phyloP scores from a whole-genome alignment of 2,113 vertebrate genomes.

The Gobius niger region DNA sequence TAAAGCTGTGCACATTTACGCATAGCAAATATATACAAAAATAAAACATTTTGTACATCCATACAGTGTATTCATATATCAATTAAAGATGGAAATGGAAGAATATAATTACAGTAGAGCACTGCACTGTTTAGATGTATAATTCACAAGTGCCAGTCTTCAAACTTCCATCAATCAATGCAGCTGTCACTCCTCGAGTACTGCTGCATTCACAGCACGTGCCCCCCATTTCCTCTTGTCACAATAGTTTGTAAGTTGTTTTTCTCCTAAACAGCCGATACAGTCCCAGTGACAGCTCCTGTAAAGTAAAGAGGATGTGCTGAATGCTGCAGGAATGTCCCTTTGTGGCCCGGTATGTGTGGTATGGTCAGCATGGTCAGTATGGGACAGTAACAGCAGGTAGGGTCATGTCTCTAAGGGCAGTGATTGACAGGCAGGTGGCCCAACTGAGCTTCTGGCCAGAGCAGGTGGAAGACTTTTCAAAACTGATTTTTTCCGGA shows the following conservation, averaged over 20 bases:
- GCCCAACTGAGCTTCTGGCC: slow-evolving; percentile 40
- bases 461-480: slow-evolving; percentile 12
- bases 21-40: too few species aligned
- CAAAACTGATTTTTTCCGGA: too few species aligned
- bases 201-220: neutral
- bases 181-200: neutral
- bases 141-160: neutral
- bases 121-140: neutral
- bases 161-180: neutral
- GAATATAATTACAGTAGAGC: neutral
- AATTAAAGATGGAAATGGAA: too few species aligned
- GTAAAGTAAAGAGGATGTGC: slow-evolving; percentile 50
- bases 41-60: too few species aligned
- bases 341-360: slow-evolving; percentile 61
- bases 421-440: slow-evolving; percentile 68
- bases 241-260: slow-evolving; percentile 26
- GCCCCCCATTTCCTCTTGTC: slow-evolving; percentile 17
- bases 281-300: slow-evolving; percentile 33
- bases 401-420: slow-evolving; percentile 42
- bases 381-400: slow-evolving; percentile 59
- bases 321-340: slow-evolving; percentile 71
- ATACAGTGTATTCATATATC: too few species aligned
- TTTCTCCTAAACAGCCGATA: slow-evolving; percentile 28
- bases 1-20: too few species aligned
- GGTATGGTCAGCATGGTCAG: slow-evolving; percentile 66